These are phyloP conservation scores for Rhyacophila brunnea DNA, from an alignment of 1,140 invertebrate genomes.

Conservation along the genomic window DNA sequence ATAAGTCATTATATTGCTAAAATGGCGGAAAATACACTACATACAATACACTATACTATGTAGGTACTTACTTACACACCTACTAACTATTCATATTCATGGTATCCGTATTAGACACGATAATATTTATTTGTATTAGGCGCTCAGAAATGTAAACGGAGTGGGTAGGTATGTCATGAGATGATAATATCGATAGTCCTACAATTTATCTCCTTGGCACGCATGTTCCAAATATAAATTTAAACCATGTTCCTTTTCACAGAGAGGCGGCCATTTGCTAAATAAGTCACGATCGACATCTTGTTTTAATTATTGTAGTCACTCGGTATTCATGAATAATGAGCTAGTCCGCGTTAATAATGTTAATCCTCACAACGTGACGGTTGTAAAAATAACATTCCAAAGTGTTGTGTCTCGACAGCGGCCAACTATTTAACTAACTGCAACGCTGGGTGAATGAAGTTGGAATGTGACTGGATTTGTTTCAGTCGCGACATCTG, in stretches of 20 bases:
- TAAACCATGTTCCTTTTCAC: background rate
- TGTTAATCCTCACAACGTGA: slow-evolving; percentile 17
- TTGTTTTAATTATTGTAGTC: slow-evolving; percentile 8
- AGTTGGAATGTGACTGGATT: slow-evolving; percentile 20
- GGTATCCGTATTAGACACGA: too few relatives aligned
- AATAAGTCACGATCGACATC: slow-evolving; percentile 2
- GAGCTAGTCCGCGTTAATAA: slow-evolving; percentile 8
- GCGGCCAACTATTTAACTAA: too few relatives aligned
- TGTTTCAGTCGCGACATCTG: slow-evolving; percentile 8
- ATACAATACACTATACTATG: too few relatives aligned
- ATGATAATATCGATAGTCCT: slow-evolving; percentile 8
- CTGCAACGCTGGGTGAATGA: slow-evolving; percentile 13
- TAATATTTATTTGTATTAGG: too few relatives aligned
- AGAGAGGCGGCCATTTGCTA: slow-evolving; percentile 2
- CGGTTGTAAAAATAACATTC: slow-evolving; percentile 23
- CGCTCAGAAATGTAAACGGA: too few relatives aligned
- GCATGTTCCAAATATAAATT: slow-evolving; percentile 9
- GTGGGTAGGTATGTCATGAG: too few relatives aligned
- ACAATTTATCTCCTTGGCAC: slow-evolving; percentile 5
- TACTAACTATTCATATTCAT: too few relatives aligned
- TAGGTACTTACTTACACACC: too few relatives aligned
- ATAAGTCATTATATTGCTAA: too few relatives aligned
- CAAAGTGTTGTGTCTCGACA: background rate
- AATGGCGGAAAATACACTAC: too few relatives aligned
- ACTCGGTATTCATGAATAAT: slow-evolving; percentile 16